Evolutionary conservation across 2,797 vertebrate genomes (phyloP), one percentile per base, ranked within the genome.

Genomic region (Natrix natrix): DNA sequence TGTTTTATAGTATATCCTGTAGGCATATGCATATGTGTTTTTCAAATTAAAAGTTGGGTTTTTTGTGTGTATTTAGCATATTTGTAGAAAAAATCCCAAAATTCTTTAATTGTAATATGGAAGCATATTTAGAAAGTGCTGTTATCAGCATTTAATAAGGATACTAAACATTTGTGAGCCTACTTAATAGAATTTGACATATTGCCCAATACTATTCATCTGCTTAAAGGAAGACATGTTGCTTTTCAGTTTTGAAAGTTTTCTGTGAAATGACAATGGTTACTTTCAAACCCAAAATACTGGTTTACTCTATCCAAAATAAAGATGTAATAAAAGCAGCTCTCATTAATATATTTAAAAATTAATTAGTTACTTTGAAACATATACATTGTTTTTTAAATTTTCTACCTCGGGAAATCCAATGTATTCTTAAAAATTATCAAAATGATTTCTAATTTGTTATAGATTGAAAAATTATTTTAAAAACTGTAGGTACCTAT

Each of bases 11-110:
- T 2, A 54, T 89, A 22, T 26, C 59, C 37, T 69, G 16, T 48
- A 86, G 5, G 5, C 61, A 12, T 32, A 57, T 59, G 32, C 28
- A 22, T 24, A 12, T 56, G 66, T 95, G 56, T 83, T 92, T n/a
- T 0, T 22, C 26, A 86, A 0, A 83, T 74, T 87, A 88, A 94
- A 74, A 20, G 3, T 43, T 89, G 92, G 92, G 2, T 3, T n/a
- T n/a, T 52, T 94, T 91, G 59, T 66, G 86, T 20, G 87, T 56
- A 90, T 86, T 86, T 60, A 63, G 87, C 86, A 24, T 20, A 91
- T 52, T 60, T 59, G 78, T 57, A 55, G 90, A 57, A 43, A 56
- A 60, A 60, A 32, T 6, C 8, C 37, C 37, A 61, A 2, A 83
- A 83, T 22, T 13, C 22, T 90, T 91, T 24, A 78, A 43, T 78